phyloP scores from a whole-genome alignment of 2,888 invertebrate genomes.

The Morpho achilles region DNA sequence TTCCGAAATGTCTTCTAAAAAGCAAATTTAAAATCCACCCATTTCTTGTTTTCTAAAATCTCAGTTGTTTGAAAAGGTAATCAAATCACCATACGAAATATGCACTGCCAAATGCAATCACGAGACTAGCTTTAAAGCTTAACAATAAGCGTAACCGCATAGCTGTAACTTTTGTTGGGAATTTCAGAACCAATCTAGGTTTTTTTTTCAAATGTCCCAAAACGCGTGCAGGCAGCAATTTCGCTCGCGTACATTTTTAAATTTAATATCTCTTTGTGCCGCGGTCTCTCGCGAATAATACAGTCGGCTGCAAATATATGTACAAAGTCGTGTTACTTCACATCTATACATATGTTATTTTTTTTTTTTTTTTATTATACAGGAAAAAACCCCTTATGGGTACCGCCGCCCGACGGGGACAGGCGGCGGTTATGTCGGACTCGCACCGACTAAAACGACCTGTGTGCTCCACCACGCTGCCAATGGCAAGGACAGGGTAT shows the following conservation, averaged over 20 bases:
- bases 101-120: constrained; percentile 15
- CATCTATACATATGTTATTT: too few species aligned
- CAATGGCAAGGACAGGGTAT: too few species aligned
- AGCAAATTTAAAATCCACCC: too few species aligned
- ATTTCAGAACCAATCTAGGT: constrained; percentile 24
- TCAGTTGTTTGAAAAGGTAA: neutral
- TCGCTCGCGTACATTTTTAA: constrained; percentile 57
- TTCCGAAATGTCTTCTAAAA: too few species aligned
- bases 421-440: too few species aligned
- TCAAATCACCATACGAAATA: constrained; percentile 8
- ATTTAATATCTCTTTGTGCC: constrained; percentile 66
- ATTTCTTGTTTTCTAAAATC: neutral
- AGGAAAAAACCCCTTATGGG: too few species aligned
- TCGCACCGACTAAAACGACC: too few species aligned
- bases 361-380: too few species aligned
- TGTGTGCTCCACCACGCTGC: too few species aligned
- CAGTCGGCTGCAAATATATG: constrained; percentile 20
- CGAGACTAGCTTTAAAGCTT: constrained; percentile 14
- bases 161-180: constrained; percentile 15
- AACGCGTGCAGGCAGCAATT: constrained; percentile 23
- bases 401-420: too few species aligned
- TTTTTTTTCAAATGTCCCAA: constrained; percentile 24
- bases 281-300: constrained; percentile 46
- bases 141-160: constrained; percentile 15
- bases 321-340: neutral